A percentile compares a stretch with the other conserved stretches of the same genome.
Conservation (phyloP, 2,888 invertebrate species). For the Phrixothrix hirtus region DNA sequence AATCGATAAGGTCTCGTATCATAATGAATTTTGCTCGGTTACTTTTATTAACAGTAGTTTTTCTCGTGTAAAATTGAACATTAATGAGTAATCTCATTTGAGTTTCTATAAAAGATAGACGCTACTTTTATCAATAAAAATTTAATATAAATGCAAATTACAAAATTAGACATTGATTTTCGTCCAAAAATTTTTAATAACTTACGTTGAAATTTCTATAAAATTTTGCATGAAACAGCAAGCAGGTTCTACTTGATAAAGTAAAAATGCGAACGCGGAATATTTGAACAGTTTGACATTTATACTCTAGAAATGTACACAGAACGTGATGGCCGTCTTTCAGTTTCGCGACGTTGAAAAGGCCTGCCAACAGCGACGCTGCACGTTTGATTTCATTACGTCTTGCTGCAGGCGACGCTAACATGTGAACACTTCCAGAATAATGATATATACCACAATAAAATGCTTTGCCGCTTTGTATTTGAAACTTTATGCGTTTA, state of each 20-base stretch:
- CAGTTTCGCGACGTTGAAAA: constrained; percentile 23
- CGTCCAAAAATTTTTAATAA: not conserved
- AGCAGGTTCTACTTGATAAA: no score
- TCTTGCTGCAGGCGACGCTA: constrained; percentile 32
- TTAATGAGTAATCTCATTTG: constrained; percentile 24
- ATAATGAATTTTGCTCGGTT: constrained; percentile 42
- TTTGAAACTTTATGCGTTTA: constrained; percentile 28
- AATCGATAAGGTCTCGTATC: constrained; percentile 42
- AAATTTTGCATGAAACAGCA: no score
- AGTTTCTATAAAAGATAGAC: constrained; percentile 9
- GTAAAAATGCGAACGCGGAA: not conserved
- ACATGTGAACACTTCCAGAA: constrained; percentile 31
- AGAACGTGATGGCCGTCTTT: constrained; percentile 32
- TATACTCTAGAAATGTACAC: constrained; percentile 29
- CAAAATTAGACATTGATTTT: constrained; percentile 11
- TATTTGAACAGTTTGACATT: constrained; percentile 25
- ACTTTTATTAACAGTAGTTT: constrained; percentile 20
- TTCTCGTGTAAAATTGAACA: constrained; percentile 20
- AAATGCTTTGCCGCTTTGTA: constrained; percentile 23
- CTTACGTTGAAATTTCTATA: not conserved
- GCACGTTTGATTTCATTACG: constrained; percentile 36
- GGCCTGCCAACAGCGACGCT: constrained; percentile 16
- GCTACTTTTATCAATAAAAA: constrained; percentile 19
- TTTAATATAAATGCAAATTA: constrained; percentile 22
- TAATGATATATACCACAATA: constrained; percentile 32